Evolutionary conservation across 2,113 vertebrate species (phyloP), one percentile per base, ranked within the genome.

Genomic region (Mus spicilegus): DNA sequence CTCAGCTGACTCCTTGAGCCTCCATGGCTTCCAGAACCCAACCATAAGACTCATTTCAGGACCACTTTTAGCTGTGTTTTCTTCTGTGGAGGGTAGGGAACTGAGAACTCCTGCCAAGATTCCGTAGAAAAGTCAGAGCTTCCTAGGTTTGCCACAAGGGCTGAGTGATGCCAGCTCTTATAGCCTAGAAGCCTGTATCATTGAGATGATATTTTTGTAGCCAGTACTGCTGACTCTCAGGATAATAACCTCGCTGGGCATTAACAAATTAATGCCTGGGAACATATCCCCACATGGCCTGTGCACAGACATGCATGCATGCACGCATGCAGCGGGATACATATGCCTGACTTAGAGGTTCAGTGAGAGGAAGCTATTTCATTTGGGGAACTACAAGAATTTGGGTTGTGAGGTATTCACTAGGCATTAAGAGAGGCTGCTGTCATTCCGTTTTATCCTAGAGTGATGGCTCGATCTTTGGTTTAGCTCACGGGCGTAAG

Each of bases 141-240:
- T 51, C 91, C 87, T 95, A 42, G 0, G 10, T 24, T 42, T 92
- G 54, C 30, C 51, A 4, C 82, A 67, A 65, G 76, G 0, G 30
- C 20, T 1, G 17, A 30, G n/a, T 8, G 26, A 56, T 9, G 2
- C 0, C 19, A 26, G 63, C 36, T 49, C 33, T 94, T 72, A 8
- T 73, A 2, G 49, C 94, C 80, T 42, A 19, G 69, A 82, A 95
- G 78, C n/a, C 36, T 89, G 65, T 89, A 22, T 58, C 93, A 90
- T 77, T 14, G 7, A 65, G 92, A n/a, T 93, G 76, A 75, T 67
- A 80, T 84, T 88, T 95, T 39, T 73, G 14, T 33, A 95, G 97
- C 95, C 9, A 90, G 3, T 7, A 36, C 76, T 84, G 42, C 4
- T 90, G 86, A 93, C 78, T 90, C 56, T 8, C 81, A 54, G 93